A percentile compares a stretch with the other conserved stretches of the same genome.
These are phyloP conservation scores for Panonychus citri DNA, from an alignment of 1,140 invertebrate genomes.

Conservation along the genomic window DNA sequence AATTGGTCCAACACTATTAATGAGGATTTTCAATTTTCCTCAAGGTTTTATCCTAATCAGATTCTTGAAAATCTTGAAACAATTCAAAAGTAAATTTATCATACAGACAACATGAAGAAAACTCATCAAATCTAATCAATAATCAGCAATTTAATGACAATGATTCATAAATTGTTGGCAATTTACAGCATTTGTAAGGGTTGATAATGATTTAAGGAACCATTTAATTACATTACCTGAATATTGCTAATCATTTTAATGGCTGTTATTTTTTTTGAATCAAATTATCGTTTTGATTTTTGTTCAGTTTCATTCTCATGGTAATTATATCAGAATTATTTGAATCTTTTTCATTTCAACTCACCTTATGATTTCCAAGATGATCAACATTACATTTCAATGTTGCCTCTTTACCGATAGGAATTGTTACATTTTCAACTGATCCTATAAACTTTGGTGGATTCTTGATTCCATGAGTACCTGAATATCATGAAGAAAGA, in stretches of 20 bases:
- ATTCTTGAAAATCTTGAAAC: no score
- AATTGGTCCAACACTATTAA: no score
- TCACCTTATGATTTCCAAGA: constrained; percentile 52
- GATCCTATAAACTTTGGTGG: constrained; percentile 40
- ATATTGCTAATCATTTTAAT: neutral
- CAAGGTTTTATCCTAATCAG: no score
- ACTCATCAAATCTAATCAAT: no score
- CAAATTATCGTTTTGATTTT: neutral
- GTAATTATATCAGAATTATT: neutral
- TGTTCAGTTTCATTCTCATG: neutral
- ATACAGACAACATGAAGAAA: no score
- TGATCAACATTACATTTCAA: constrained; percentile 52
- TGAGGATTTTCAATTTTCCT: no score
- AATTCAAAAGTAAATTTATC: no score
- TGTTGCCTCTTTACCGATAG: constrained; percentile 45
- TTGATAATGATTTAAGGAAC: neutral
- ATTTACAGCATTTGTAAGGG: neutral
- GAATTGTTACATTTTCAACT: constrained; percentile 49
- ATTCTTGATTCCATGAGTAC: neutral
- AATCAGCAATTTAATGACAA: no score
- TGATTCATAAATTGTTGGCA: no score
- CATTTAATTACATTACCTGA: neutral
- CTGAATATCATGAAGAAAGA: no score
- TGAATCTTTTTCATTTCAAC: neutral
- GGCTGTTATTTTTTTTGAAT: neutral